These are phyloP conservation scores for Apteryx owenii DNA, from an alignment of 2,113 vertebrate species.

Conservation along the genomic window DNA sequence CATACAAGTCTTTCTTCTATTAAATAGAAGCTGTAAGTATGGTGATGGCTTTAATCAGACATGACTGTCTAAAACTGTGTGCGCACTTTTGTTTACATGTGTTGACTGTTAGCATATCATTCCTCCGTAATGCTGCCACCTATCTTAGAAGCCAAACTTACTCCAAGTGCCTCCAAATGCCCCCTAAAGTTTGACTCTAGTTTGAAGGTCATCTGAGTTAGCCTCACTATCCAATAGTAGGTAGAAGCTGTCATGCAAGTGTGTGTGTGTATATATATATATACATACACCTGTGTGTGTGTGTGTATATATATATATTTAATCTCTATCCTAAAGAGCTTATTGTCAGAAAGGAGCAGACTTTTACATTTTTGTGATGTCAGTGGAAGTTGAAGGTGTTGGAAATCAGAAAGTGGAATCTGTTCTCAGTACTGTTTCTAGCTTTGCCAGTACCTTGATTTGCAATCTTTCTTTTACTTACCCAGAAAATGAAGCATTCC, in stretches of 20 bases:
- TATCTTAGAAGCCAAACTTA: neutral
- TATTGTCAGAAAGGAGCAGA: neutral
- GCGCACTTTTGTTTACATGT: neutral
- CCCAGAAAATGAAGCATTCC: fast-evolving
- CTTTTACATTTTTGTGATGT: neutral
- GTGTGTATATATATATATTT: too few species aligned
- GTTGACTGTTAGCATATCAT: neutral
- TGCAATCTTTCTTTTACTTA: neutral
- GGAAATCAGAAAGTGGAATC: neutral
- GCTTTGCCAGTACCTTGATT: neutral
- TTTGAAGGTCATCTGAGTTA: neutral
- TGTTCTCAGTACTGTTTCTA: neutral
- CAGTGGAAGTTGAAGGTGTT: neutral
- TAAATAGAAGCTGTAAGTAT: neutral
- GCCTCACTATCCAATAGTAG: neutral
- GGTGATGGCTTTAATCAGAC: neutral
- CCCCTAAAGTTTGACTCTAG: neutral
- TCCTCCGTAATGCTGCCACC: neutral
- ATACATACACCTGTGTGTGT: too few species aligned
- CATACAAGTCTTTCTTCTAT: neutral
- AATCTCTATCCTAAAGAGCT: neutral
- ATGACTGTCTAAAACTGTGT: neutral
- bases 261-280: neutral
- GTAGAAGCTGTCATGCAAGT: neutral
- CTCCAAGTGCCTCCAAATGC: neutral